These are phyloP conservation scores for Ceuthmochares aereus DNA, from an alignment of 2,113 vertebrate species.

Conservation along the genomic window DNA sequence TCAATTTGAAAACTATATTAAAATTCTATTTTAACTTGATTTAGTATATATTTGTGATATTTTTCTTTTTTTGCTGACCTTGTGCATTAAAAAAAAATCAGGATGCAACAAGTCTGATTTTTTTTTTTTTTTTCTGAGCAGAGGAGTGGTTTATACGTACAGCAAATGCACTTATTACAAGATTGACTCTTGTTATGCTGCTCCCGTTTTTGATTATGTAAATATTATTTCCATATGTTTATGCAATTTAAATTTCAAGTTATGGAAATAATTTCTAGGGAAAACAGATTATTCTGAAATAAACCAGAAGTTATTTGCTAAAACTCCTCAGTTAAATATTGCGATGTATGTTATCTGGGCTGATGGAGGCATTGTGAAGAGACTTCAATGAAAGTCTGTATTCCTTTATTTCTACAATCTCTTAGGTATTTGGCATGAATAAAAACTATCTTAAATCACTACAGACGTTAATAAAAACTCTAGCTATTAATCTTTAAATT, in stretches of 20 bases:
- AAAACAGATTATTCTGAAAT: slow-evolving; percentile 9
- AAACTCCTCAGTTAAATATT: neutral
- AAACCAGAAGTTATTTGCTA: slow-evolving; percentile 13
- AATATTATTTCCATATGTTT: slow-evolving; percentile 34
- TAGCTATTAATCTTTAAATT: slow-evolving; percentile 18
- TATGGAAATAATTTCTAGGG: neutral
- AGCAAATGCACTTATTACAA: neutral
- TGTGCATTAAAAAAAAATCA: neutral
- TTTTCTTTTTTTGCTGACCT: neutral
- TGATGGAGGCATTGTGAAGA: neutral
- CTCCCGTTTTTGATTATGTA: neutral
- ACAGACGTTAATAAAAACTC: neutral
- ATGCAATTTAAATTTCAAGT: neutral
- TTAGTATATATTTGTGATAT: neutral
- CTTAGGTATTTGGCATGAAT: neutral
- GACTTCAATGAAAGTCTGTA: neutral
- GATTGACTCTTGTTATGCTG: neutral
- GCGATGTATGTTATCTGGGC: neutral
- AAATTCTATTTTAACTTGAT: neutral
- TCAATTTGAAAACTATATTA: neutral
- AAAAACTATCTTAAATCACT: slow-evolving; percentile 25
- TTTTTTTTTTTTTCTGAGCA: neutral
- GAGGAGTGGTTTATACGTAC: neutral
- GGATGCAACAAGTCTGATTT: neutral
- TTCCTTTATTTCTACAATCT: slow-evolving; percentile 22